Evolutionary conservation across 2,888 invertebrate genomes (phyloP), one percentile per base, ranked within the genome.

Genomic region (Orthosia gracilis): DNA sequence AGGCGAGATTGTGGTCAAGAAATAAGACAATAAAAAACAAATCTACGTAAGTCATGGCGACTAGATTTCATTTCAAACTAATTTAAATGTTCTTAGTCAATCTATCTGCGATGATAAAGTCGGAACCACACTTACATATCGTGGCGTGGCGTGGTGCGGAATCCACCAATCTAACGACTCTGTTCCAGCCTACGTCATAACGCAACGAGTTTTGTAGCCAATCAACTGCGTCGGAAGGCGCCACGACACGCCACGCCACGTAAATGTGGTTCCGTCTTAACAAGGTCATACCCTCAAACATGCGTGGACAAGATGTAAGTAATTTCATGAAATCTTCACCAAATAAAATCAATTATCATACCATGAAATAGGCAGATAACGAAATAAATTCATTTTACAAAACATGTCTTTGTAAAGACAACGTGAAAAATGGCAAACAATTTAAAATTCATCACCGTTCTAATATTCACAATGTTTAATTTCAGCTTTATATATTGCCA

Each of bases 351-450:
- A 40, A 80, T 66, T 78, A 55, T 23, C 23, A 54, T 23, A 67
- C 69, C 74, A 67, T 79, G 69, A 79, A 83, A 83, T 73, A 67
- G 31, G 40, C 0, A 80, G 83, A 83, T 58, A 73, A 1, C 12
- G 7, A 59, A 73, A 52, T 55, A 47, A 47, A 55, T 26, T 57
- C 69, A 79, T 66, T 73, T 1, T 21, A 17, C 40, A 15, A 7
- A 52, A 64, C 23, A 79, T 57, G 12, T 15, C 31, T 7, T 23
- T 23, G 52, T 4, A 47, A 21, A 2, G 40, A n/a, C n/a, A 13
- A 69, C 66, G 58, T 55, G 12, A 21, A 73, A 50, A 55, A 80
- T 81, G 84, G 18, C 50, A 26, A 73, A 26, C 13, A 21, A 18
- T 40, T 55, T 26, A 52, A 64, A 77, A 55, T 50, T 78, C 7